A percentile compares a stretch with the other conserved stretches of the same genome.
Evolutionary conservation across 2,797 vertebrate species (phyloP).

Genomic region (Manis javanica): DNA sequence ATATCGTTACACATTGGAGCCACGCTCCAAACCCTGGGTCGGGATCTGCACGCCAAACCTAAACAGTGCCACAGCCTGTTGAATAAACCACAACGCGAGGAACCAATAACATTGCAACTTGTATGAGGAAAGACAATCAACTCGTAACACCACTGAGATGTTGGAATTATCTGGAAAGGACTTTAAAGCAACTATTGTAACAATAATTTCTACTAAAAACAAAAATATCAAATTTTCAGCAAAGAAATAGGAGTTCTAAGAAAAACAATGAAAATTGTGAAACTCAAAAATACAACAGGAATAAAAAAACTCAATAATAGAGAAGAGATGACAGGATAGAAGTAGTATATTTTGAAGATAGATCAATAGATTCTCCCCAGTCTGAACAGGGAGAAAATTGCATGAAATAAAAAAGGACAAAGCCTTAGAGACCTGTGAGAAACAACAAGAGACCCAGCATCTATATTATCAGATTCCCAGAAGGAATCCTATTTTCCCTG

Average conservation of each 20-base stretch:
- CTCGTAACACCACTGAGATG: no score
- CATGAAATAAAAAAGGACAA: not conserved
- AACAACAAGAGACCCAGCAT: not conserved
- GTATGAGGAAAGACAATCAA: not conserved
- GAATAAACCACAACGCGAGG: not conserved
- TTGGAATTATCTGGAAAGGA: not conserved
- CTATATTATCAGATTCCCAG: not conserved
- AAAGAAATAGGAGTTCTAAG: not conserved
- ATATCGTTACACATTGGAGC: no score
- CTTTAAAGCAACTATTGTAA: not conserved
- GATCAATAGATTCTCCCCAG: not conserved
- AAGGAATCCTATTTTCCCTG: not conserved
- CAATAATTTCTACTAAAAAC: not conserved
- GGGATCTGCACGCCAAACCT: not conserved
- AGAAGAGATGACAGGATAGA: not conserved
- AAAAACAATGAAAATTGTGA: not conserved
- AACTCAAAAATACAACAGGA: not conserved
- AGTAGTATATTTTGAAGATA: not conserved
- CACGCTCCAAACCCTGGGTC: not conserved
- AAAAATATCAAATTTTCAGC: not conserved
- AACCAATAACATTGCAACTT: no score
- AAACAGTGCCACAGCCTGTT: not conserved
- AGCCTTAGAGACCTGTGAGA: not conserved
- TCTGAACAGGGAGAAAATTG: not conserved
- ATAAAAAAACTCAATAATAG: not conserved